These are phyloP conservation scores for Pachypeltis micranthus DNA, from an alignment of 1,140 invertebrate species.

Conservation along the genomic window DNA sequence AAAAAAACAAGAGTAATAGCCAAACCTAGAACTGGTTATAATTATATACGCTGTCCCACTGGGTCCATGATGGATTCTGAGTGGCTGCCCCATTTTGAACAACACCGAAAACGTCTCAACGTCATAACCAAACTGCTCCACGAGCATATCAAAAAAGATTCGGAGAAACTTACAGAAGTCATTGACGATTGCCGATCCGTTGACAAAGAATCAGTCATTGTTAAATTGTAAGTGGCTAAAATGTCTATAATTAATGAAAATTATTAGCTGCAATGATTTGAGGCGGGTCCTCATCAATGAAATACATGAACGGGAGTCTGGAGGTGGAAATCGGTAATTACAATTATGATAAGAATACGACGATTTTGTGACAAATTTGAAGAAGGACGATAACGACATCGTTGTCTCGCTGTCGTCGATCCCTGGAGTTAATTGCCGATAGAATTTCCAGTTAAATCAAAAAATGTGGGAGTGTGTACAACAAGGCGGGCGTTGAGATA, in stretches of 20 bases:
- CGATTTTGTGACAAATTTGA: not conserved
- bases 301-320: not conserved
- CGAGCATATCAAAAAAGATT: not conserved
- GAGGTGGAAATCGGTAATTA: not conserved
- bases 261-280: not conserved
- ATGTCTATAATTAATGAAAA: not conserved
- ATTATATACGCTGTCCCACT: too few relatives aligned
- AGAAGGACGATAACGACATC: not conserved
- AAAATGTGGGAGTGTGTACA: not conserved
- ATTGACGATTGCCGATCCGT: not conserved
- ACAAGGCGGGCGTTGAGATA: not conserved
- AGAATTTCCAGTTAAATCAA: not conserved
- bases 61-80: not conserved
- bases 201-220: not conserved
- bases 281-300: not conserved
- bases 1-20: too few relatives aligned
- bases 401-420: not conserved
- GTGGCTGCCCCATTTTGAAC: not conserved
- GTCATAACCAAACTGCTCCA: not conserved
- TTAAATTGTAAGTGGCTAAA: not conserved
- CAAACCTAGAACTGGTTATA: too few relatives aligned
- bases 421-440: not conserved
- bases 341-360: not conserved
- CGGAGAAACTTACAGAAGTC: not conserved
- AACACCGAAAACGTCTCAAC: not conserved